Base-by-base conservation (phyloP, 2,113 vertebrate species). In the Pelecanoides urinatrix region DNA sequence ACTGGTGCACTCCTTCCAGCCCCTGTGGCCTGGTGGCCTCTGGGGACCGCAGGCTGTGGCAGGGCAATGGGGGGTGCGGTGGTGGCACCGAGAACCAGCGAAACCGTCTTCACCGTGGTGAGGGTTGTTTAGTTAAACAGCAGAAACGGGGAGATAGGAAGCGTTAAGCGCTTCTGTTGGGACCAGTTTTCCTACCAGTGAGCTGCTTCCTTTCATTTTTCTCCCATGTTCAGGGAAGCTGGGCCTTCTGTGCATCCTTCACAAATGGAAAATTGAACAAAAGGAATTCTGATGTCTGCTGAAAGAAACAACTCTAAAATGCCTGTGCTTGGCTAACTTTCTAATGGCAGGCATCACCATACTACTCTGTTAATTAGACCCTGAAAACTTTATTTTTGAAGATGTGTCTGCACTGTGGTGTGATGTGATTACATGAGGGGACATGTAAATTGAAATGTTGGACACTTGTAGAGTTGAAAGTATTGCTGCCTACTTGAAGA, bases 61-160 rank as follows among this genome's bases (percentile, higher is more conserved):
- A 63, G 10, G 16, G 18, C 16, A 26, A 14, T 45, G 49, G 11
- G 62, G 11, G 6, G 9, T 14, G 25, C 2, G 0, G 36, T 44
- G 75, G 20, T 7, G 8, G 20, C n/a, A 40, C 20, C 1, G 2
- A 59, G 49, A 63, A 29, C 14, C 12, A 22, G 52, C 5, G 4
- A 18, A 67, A 22, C 10, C 22, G 6, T 36, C 19, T 67, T 89
- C 11, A 11, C 10, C 0, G 0, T 34, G 11, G 20, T 68, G 62
- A 76, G 8, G 7, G 21, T 29, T 67, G 30, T 40, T 27, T 15
- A 58, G 19, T 62, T 59, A 45, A 78, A 11, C 25, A 63, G 56
- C 40, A 47, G 53, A 66, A 88, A 38, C 1, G 13, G 13, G 13
- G 23, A 90, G 71, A 10, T 27, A 34, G 30, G 44, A 82, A 76